phyloP scores from a whole-genome alignment of 1,140 invertebrate genomes.

The Neodiprion fabricii region DNA sequence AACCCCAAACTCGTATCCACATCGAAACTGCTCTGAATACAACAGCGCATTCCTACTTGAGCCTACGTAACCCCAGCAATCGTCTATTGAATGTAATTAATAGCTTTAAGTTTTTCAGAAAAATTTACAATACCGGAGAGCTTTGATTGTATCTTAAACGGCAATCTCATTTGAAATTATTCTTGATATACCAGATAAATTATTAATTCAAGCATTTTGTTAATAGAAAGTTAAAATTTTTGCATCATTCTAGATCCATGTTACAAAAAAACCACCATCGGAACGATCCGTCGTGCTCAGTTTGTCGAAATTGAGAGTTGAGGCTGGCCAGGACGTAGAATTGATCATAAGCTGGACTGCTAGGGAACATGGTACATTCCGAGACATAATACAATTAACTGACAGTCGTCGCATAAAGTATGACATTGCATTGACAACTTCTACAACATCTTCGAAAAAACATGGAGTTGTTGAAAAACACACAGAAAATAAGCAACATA shows the following conservation, averaged over 20 bases:
- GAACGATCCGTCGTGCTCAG: conserved; percentile 66
- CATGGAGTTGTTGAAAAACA: conserved; percentile 57
- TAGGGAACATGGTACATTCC: conserved; percentile 61
- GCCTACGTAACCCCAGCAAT: conserved; percentile 42
- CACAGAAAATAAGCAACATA: conserved; percentile 42
- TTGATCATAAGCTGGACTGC: conserved; percentile 71
- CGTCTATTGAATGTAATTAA: conserved; percentile 40
- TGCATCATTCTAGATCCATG: conserved; percentile 62
- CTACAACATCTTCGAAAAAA: conserved; percentile 33
- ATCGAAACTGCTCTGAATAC: conserved; percentile 42
- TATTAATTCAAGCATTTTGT: conserved; percentile 14
- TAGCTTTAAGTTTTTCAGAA: no score
- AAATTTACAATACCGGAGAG: no score
- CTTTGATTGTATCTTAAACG: no score
- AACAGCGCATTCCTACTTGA: conserved; percentile 32
- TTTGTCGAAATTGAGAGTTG: conserved; percentile 57
- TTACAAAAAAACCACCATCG: conserved; percentile 64
- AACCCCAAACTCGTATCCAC: conserved; percentile 46
- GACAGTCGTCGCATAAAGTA: conserved; percentile 70
- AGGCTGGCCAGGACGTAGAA: conserved; percentile 54
- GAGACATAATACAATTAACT: conserved; percentile 68
- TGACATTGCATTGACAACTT: conserved; percentile 67
- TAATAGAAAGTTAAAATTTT: conserved; percentile 12
- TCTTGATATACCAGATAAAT: not conserved
- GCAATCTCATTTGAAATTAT: no score